phyloP scores from a whole-genome alignment of 1,140 invertebrate species.

The Drosophila takahashii region DNA sequence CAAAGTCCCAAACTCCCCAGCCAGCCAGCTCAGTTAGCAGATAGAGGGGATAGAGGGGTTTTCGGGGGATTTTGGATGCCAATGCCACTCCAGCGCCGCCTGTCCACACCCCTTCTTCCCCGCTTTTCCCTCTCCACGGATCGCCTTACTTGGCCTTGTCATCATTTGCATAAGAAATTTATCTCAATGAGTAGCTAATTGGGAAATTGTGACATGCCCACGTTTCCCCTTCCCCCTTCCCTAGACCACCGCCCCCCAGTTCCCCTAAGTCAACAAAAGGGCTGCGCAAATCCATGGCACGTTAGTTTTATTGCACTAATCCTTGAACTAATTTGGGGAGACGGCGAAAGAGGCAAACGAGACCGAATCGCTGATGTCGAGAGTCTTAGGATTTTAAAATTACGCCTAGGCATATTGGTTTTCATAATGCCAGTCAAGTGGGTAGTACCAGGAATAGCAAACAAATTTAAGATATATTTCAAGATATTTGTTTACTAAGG shows the following conservation, averaged over 20 bases:
- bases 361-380: conserved; percentile 25
- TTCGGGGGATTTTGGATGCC: conserved; percentile 38
- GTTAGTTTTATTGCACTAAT: conserved; percentile 80
- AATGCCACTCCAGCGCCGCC: conserved; percentile 70
- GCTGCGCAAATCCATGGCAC: conserved; percentile 66
- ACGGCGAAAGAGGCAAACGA: not conserved
- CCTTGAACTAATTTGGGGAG: conserved; percentile 76
- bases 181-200: conserved; percentile 83
- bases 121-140: conserved; percentile 5
- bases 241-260: conserved; percentile 2
- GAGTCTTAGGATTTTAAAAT: conserved; percentile 53
- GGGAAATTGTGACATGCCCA: conserved; percentile 76
- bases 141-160: conserved; percentile 69
- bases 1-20: conserved; percentile 64
- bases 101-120: conserved; percentile 6
- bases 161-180: conserved; percentile 83
- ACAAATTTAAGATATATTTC: too few relatives aligned
- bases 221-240: not conserved
- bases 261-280: conserved; percentile 63
- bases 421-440: conserved; percentile 6
- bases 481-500: too few relatives aligned
- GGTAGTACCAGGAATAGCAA: not conserved
- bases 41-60: conserved; percentile 7
- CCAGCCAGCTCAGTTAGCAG: conserved; percentile 16
- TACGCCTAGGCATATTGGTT: conserved; percentile 52